Percentiles rank a stretch among this genome's conserved stretches.
Evolutionary conservation across 1,140 invertebrate genomes (phyloP).

Genomic region (Thaumetopoea pityocampa): DNA sequence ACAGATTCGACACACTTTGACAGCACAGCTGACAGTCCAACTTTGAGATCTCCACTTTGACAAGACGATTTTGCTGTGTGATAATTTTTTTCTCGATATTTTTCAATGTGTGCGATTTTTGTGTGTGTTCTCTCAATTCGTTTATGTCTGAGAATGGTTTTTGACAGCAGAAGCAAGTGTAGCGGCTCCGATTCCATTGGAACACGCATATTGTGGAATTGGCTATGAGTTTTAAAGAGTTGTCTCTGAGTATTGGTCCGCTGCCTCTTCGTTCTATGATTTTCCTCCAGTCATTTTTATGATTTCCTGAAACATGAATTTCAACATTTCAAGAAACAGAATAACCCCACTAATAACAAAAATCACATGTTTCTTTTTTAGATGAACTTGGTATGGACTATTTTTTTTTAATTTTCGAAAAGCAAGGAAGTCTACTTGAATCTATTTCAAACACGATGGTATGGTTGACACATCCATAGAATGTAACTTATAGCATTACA

Average conservation of each 20-base stretch:
- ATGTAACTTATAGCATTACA: too few species aligned
- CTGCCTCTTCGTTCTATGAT: conserved; percentile 35
- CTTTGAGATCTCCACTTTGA: conserved; percentile 57
- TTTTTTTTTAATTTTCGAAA: too few species aligned
- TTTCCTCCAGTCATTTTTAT: conserved; percentile 30
- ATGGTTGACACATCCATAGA: too few species aligned
- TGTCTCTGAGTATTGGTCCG: conserved; percentile 42
- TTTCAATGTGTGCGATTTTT: conserved; percentile 31
- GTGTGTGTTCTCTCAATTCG: conserved; percentile 34
- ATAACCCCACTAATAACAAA: too few species aligned
- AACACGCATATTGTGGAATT: conserved; percentile 57
- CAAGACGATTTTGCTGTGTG: conserved; percentile 41
- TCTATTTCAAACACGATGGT: too few species aligned
- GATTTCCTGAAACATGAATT: conserved; percentile 2
- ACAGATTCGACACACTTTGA: conserved; percentile 24
- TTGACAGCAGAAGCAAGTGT: conserved; percentile 55
- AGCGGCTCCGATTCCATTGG: conserved; percentile 59
- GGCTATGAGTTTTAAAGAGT: conserved; percentile 46
- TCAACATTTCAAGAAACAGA: not conserved
- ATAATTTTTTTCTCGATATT: conserved; percentile 55
- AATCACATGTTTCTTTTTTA: too few species aligned
- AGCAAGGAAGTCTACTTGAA: too few species aligned
- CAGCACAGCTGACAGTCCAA: conserved; percentile 43
- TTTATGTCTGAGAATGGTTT: conserved; percentile 46
- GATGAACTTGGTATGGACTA: too few species aligned